phyloP scores from a whole-genome alignment of 2,113 vertebrate genomes.

The Sitta europaea region DNA sequence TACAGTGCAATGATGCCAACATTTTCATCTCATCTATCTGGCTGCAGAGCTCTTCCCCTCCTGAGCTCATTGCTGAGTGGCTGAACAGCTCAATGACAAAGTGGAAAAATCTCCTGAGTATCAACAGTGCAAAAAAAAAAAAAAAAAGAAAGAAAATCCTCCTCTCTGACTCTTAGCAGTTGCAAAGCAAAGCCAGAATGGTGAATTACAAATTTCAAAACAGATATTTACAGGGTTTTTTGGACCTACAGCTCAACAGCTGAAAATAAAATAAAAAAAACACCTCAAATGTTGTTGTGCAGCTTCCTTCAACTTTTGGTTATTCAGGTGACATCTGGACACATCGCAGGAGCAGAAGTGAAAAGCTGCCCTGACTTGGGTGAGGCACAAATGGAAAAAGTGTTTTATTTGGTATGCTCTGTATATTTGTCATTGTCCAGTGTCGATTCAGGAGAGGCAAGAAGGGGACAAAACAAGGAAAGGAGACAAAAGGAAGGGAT shows the following conservation, averaged over 20 bases:
- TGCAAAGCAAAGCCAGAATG: background rate
- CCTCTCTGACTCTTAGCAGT: background rate
- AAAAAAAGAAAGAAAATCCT: background rate
- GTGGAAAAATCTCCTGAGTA: background rate
- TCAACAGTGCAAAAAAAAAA: background rate
- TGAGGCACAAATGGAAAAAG: background rate
- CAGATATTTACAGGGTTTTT: background rate
- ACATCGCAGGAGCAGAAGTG: background rate
- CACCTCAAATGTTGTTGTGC: background rate
- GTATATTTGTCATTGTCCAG: background rate
- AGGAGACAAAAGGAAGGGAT: background rate
- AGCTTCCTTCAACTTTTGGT: background rate
- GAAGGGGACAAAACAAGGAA: background rate
- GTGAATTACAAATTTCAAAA: background rate
- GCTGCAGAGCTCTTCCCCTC: background rate
- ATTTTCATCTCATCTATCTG: conserved; percentile 26
- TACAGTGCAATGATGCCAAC: conserved; percentile 33
- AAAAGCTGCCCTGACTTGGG: background rate
- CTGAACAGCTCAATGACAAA: conserved; percentile 22
- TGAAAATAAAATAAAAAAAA: background rate
- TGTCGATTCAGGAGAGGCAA: background rate
- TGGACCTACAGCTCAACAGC: background rate
- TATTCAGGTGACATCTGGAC: background rate
- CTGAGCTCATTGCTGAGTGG: background rate
- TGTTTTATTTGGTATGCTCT: background rate